phyloP scores from a whole-genome alignment of 2,113 vertebrate species.

The Zosterops pallidus region DNA sequence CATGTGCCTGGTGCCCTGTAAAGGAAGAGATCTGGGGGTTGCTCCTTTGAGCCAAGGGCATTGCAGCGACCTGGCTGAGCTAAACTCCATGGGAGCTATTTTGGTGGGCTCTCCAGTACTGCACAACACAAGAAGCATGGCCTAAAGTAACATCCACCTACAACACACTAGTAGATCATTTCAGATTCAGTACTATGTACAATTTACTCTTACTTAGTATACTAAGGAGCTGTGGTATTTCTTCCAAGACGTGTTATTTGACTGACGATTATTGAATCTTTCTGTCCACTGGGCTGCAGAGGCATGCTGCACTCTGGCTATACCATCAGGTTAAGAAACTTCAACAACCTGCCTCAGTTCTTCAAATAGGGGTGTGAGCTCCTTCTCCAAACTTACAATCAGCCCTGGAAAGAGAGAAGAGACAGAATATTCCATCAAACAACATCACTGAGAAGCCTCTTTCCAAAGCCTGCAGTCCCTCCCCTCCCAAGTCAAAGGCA shows the following conservation, averaged over 20 bases:
- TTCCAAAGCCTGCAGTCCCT: background rate
- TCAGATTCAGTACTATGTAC: constrained; percentile 61
- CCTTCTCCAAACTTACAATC: constrained; percentile 96
- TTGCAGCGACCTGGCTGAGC: background rate
- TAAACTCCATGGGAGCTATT: constrained; percentile 77
- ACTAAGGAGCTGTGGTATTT: constrained; percentile 46
- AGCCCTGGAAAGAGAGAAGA: constrained; percentile 78
- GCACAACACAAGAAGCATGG: constrained; percentile 49
- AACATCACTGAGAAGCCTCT: background rate
- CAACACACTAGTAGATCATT: constrained; percentile 58
- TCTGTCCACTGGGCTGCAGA: constrained; percentile 38
- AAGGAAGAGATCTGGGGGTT: background rate
- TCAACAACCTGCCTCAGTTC: constrained; percentile 94
- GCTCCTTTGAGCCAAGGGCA: background rate
- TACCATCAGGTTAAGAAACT: constrained; percentile 77
- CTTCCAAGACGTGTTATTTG: background rate
- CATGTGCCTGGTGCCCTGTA: background rate
- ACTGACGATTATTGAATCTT: constrained; percentile 54
- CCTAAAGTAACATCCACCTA: constrained; percentile 50
- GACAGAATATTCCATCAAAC: background rate
- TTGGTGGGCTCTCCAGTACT: constrained; percentile 47
- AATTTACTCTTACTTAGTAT: constrained; percentile 65
- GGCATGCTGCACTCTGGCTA: background rate
- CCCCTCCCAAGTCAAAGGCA: background rate
- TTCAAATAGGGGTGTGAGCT: constrained; percentile 89